Evolutionary conservation across 1,140 invertebrate species (phyloP).

Genomic region (Melanaphis sacchari): DNA sequence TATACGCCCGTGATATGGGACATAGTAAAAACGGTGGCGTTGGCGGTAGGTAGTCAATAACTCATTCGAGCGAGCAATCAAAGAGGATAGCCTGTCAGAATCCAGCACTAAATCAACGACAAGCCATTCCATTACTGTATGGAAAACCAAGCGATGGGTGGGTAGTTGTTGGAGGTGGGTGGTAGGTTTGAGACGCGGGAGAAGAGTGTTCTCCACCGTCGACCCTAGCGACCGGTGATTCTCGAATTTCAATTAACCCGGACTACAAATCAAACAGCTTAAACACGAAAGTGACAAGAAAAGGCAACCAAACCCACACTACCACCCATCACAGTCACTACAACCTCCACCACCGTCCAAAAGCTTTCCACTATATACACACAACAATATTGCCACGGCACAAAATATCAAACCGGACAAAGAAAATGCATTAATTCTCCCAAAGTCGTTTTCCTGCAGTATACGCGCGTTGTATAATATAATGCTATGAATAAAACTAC

Average conservation of each 20-base stretch:
- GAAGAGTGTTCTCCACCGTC: background rate
- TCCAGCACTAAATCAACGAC: conserved; percentile 54
- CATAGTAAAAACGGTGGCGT: background rate
- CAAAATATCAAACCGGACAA: conserved; percentile 56
- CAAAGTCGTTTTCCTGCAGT: conserved; percentile 8
- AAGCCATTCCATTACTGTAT: conserved; percentile 54
- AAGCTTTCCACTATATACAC: conserved; percentile 28
- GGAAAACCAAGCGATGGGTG: background rate
- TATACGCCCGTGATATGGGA: background rate
- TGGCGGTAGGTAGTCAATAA: conserved; percentile 51
- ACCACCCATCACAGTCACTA: background rate
- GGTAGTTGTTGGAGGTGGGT: background rate
- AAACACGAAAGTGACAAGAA: conserved; percentile 56
- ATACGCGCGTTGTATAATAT: background rate
- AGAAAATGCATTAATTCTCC: conserved; percentile 57
- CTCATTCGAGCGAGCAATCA: conserved; percentile 56
- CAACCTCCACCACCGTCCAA: background rate
- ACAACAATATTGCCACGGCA: conserved; percentile 24
- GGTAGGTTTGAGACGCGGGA: background rate
- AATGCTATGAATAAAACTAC: conserved; percentile 32
- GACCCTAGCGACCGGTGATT: conserved; percentile 54
- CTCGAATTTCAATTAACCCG: conserved; percentile 57
- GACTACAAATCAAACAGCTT: conserved; percentile 57
- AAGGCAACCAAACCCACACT: conserved; percentile 46
- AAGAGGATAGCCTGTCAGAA: conserved; percentile 57